A percentile compares a stretch with the other conserved stretches of the same genome.
phyloP scores from a whole-genome alignment of 2,113 vertebrate genomes.

The Perca flavescens region DNA sequence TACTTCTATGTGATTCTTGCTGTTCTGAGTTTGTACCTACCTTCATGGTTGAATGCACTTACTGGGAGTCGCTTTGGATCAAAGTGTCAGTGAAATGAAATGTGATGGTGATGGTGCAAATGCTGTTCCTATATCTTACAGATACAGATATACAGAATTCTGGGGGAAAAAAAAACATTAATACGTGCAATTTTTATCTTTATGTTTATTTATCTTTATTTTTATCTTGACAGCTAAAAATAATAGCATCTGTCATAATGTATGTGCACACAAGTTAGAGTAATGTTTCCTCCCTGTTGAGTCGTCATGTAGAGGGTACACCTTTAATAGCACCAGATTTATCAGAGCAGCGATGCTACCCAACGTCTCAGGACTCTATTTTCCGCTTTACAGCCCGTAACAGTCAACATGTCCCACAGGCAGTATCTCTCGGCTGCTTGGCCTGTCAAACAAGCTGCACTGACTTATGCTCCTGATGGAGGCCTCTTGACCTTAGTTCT shows the following conservation, averaged over 20 bases:
- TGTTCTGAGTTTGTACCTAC: too few species aligned
- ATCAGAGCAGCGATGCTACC: conserved; percentile 21
- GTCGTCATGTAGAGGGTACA: background rate
- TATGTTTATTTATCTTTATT: too few species aligned
- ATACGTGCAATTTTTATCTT: background rate
- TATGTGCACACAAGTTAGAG: background rate
- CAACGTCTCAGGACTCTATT: conserved; percentile 19
- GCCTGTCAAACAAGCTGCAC: conserved; percentile 17
- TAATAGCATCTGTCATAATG: background rate
- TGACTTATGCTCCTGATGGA: conserved; percentile 13
- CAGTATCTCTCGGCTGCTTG: conserved; percentile 22
- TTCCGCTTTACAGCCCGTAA: conserved; percentile 30
- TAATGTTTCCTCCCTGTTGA: background rate
- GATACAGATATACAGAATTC: background rate
- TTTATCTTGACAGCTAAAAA: conserved; percentile 4
- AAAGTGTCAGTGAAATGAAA: too few species aligned
- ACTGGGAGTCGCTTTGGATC: too few species aligned
- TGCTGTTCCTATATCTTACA: too few species aligned
- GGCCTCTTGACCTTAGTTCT: background rate
- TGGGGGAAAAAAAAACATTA: background rate
- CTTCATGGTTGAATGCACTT: too few species aligned
- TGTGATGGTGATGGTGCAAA: background rate
- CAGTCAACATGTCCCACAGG: conserved; percentile 20
- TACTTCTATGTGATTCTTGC: too few species aligned
- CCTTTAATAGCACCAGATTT: conserved; percentile 32